phyloP scores from a whole-genome alignment of 2,797 vertebrate genomes.

The Buphagus erythrorhynchus region DNA sequence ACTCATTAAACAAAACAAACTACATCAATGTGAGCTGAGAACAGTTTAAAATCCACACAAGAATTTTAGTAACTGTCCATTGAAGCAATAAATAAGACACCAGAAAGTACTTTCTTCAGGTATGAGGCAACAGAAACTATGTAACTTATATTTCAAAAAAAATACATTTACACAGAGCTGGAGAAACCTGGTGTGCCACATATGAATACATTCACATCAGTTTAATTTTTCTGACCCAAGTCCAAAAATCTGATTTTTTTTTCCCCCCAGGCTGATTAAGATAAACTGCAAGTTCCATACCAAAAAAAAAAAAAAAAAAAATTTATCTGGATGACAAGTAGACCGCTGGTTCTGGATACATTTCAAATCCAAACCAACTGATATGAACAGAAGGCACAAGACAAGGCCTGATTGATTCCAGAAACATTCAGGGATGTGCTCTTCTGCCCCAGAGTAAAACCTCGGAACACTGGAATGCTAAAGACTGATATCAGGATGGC shows the following conservation, averaged over 20 bases:
- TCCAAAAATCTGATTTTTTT: neutral
- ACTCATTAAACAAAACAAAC: slow-evolving; percentile 10
- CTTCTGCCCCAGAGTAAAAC: neutral
- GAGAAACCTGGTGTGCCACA: neutral
- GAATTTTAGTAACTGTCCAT: neutral
- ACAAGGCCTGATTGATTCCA: neutral
- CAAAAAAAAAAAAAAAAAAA: neutral
- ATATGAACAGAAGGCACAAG: neutral
- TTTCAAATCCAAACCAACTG: slow-evolving; percentile 1
- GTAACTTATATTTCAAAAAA: neutral
- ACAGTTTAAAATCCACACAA: neutral
- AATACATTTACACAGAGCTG: neutral
- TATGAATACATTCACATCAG: neutral
- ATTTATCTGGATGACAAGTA: neutral
- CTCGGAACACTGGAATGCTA: neutral
- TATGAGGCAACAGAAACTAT: neutral
- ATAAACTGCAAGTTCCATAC: neutral
- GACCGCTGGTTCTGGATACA: neutral
- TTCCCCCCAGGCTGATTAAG: neutral
- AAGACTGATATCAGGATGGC: neutral
- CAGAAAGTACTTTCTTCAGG: neutral
- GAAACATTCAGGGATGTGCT: neutral
- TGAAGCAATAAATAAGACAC: neutral
- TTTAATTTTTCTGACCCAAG: neutral
- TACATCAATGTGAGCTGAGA: neutral